A percentile compares a stretch with the other conserved stretches of the same genome.
phyloP scores from a whole-genome alignment of 2,797 vertebrate species.

The Chaunax sp. region DNA sequence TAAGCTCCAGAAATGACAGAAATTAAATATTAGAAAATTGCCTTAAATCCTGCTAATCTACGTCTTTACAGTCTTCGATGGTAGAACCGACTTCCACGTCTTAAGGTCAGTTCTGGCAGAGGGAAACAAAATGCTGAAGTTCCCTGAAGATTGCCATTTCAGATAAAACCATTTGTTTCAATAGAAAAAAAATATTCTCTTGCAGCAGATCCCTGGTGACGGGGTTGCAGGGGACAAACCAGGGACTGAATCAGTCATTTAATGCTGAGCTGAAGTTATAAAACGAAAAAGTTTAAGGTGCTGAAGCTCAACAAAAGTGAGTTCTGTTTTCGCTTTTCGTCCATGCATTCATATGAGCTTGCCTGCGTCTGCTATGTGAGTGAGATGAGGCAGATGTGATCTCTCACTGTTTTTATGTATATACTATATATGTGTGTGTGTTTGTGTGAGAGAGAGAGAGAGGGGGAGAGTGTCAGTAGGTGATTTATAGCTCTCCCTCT shows the following conservation, averaged over 20 bases:
- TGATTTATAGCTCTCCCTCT: slow-evolving; percentile 72
- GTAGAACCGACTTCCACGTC: slow-evolving; percentile 10
- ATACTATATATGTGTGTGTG: slow-evolving; percentile 1
- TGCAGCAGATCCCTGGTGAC: slow-evolving; percentile 16
- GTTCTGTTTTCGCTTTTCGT: slow-evolving; percentile 5
- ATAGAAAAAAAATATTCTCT: slow-evolving; percentile 31
- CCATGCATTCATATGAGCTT: slow-evolving; percentile 15
- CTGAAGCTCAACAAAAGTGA: neutral
- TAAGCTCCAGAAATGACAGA: neutral
- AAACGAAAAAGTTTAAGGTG: slow-evolving; percentile 25
- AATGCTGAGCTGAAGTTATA: slow-evolving; percentile 30
- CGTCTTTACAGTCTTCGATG: slow-evolving; percentile 2
- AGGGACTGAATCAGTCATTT: slow-evolving; percentile 43
- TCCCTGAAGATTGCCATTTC: slow-evolving; percentile 40
- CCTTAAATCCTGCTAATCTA: slow-evolving; percentile 1
- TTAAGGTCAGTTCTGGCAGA: slow-evolving; percentile 9
- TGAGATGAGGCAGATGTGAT: slow-evolving; percentile 51
- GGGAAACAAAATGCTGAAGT: slow-evolving; percentile 24
- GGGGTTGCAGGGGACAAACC: slow-evolving; percentile 15
- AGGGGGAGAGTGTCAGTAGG: slow-evolving; percentile 20
- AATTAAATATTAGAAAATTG: neutral
- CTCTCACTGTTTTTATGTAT: slow-evolving; percentile 25
- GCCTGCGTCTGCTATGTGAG: slow-evolving; percentile 4
- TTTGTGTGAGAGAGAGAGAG: slow-evolving; percentile 3
- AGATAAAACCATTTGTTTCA: slow-evolving; percentile 27